Conservation (phyloP, 2,888 invertebrate genomes). For the Macrophya annulata region DNA sequence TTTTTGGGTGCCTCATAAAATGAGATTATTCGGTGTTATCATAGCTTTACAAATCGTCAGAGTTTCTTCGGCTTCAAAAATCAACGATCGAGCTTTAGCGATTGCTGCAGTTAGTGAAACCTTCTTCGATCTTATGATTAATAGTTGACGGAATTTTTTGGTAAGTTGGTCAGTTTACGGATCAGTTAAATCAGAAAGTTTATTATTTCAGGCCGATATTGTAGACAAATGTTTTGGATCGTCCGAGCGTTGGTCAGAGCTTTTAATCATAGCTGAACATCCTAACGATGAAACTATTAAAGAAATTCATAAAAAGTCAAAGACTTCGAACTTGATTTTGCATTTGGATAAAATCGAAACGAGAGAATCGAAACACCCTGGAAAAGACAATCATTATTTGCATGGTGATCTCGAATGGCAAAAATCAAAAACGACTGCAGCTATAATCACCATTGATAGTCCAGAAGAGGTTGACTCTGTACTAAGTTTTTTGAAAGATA, state of each 20-base stretch:
- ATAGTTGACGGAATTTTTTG: background rate
- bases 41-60: background rate
- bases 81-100: background rate
- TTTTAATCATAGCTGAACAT: background rate
- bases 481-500: background rate
- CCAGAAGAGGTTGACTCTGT: background rate
- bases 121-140: background rate
- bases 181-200: background rate
- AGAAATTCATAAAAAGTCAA: background rate
- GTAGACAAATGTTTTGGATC: conserved; percentile 12
- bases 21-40: background rate
- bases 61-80: background rate
- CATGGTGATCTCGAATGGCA: background rate
- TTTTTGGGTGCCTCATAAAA: background rate
- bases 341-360: background rate
- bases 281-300: background rate
- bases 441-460: background rate
- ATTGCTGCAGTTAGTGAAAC: conserved; percentile 5
- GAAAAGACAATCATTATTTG: background rate
- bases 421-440: background rate
- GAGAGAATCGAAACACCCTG: background rate
- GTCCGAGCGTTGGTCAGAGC: background rate
- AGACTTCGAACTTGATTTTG: background rate
- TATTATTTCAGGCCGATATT: background rate
- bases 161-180: too few relatives aligned